Evolutionary conservation across 2,888 invertebrate genomes (phyloP).

Genomic region (Pachycephus smyrnensis): DNA sequence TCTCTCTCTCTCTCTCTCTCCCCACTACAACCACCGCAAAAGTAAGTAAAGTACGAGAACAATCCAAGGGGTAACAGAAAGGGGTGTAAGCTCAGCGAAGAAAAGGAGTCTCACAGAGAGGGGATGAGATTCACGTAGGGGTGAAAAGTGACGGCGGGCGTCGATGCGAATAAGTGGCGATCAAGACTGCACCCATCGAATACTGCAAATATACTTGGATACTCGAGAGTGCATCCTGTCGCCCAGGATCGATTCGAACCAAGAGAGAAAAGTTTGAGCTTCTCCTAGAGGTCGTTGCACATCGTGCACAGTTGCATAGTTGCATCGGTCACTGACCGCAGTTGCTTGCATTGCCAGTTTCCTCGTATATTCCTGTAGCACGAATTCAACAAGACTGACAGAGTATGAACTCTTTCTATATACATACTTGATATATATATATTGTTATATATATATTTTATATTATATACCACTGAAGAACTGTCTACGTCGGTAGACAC

Average conservation of each 20-base stretch:
- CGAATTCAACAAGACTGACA: background rate
- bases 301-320: background rate
- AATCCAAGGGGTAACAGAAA: background rate
- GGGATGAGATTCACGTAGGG: background rate
- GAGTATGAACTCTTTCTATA: background rate
- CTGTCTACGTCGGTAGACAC: background rate
- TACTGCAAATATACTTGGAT: background rate
- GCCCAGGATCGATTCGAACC: background rate
- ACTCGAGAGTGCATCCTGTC: background rate
- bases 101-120: background rate
- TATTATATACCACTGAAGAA: background rate
- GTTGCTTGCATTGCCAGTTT: background rate
- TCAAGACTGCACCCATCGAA: constrained; percentile 20
- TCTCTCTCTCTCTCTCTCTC: background rate
- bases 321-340: background rate
- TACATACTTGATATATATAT: no score
- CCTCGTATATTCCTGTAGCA: background rate
- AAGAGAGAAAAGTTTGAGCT: background rate
- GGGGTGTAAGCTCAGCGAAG: background rate
- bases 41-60: background rate
- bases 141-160: constrained; percentile 9
- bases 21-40: background rate
- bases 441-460: no score
- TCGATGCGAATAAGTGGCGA: constrained; percentile 25
- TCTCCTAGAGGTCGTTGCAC: background rate